These are phyloP conservation scores for Neostethus bicornis DNA, from an alignment of 2,797 vertebrate species.

Conservation along the genomic window DNA sequence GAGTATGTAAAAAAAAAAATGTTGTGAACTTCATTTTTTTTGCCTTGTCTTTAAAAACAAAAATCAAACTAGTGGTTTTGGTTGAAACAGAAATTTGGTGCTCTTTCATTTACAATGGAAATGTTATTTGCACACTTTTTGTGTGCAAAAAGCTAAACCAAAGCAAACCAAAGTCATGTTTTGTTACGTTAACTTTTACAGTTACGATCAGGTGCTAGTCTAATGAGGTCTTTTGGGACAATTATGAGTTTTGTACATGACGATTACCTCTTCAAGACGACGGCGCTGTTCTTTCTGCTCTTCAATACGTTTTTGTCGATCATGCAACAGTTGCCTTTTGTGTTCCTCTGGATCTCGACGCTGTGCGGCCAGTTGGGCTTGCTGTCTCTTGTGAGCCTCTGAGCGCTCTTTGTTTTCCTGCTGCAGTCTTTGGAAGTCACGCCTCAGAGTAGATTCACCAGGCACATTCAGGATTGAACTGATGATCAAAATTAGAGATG, in stretches of 20 bases:
- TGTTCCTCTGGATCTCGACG: conserved; percentile 90
- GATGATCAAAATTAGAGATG: conserved; percentile 3
- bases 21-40: no score
- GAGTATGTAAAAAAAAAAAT: no score
- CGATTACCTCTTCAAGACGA: conserved; percentile 88
- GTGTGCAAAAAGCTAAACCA: no score
- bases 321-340: conserved; percentile 89
- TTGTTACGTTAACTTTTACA: background rate
- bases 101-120: no score
- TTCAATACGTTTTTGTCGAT: conserved; percentile 91
- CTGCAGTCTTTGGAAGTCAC: conserved; percentile 92
- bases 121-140: no score
- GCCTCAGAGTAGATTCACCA: conserved; percentile 89
- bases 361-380: conserved; percentile 86
- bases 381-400: conserved; percentile 87
- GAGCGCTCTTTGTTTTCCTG: conserved; percentile 93
- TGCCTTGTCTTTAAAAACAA: no score
- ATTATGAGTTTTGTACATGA: background rate
- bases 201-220: background rate
- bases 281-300: conserved; percentile 93
- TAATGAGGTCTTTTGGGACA: background rate
- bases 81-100: no score
- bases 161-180: no score
- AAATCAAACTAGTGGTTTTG: no score
- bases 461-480: conserved; percentile 95